These are phyloP conservation scores for Vanacampus margaritifer DNA, from an alignment of 2,113 vertebrate genomes.

Conservation along the genomic window DNA sequence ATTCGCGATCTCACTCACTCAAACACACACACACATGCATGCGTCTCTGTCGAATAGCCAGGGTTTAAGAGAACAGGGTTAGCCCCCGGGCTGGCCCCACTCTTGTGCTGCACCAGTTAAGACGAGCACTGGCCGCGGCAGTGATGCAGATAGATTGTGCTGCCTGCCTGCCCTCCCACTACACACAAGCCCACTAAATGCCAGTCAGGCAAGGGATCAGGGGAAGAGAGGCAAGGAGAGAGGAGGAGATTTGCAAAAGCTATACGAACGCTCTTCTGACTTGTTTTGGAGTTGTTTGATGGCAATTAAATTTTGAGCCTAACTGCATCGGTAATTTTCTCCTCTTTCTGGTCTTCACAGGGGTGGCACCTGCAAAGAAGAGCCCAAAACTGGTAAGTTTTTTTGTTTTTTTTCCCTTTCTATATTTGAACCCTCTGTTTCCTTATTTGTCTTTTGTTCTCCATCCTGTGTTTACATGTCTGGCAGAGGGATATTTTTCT, in stretches of 20 bases:
- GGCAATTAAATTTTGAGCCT: slow-evolving; percentile 11
- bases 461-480: slow-evolving; percentile 1
- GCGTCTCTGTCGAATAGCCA: slow-evolving; percentile 16
- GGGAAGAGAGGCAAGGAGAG: slow-evolving; percentile 41
- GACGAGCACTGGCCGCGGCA: slow-evolving; percentile 70
- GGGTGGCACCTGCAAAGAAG: slow-evolving; percentile 95
- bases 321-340: slow-evolving; percentile 50
- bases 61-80: slow-evolving; percentile 46
- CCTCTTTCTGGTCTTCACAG: slow-evolving; percentile 76
- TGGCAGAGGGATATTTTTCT: slow-evolving; percentile 5
- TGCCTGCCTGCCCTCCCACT: slow-evolving; percentile 46
- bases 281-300: slow-evolving; percentile 68
- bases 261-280: slow-evolving; percentile 76
- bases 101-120: slow-evolving; percentile 80
- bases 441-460: neutral
- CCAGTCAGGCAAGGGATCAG: slow-evolving; percentile 45
- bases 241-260: slow-evolving; percentile 71
- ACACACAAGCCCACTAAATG: slow-evolving; percentile 67
- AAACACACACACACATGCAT: slow-evolving; percentile 16
- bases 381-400: slow-evolving; percentile 98
- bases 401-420: neutral
- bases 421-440: neutral
- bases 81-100: slow-evolving; percentile 70
- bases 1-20: slow-evolving; percentile 20
- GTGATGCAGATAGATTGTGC: slow-evolving; percentile 84